A percentile compares a stretch with the other conserved stretches of the same genome.
Conservation (phyloP, 2,797 vertebrate species). For the Tragopan temminckii region DNA sequence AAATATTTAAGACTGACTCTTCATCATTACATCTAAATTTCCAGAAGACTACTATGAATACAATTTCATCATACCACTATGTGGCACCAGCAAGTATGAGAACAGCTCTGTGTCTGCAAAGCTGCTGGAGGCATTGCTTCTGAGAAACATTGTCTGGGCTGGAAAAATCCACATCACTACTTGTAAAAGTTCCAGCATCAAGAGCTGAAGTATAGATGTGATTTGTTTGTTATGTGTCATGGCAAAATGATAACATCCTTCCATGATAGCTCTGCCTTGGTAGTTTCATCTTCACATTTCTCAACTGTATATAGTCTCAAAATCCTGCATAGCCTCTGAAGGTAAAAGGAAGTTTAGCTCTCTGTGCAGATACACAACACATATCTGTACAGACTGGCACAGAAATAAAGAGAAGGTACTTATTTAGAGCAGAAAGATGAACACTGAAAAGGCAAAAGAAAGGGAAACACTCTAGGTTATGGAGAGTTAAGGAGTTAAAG, state of each 20-base stretch:
- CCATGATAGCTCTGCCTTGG: not conserved
- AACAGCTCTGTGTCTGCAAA: not conserved
- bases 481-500: not conserved
- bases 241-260: not conserved
- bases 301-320: not conserved
- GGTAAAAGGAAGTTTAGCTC: not conserved
- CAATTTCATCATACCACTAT: not conserved
- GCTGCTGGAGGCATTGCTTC: not conserved
- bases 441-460: not conserved
- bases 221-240: not conserved
- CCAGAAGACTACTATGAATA: not conserved
- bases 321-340: not conserved
- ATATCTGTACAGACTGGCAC: not conserved
- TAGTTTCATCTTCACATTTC: not conserved
- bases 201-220: rapidly evolving
- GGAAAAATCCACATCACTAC: not conserved
- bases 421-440: not conserved
- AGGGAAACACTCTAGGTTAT: not conserved
- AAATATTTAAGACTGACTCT: not conserved
- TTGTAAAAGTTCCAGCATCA: not conserved
- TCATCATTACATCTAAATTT: not conserved
- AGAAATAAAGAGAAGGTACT: not conserved
- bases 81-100: not conserved
- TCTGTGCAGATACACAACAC: not conserved
- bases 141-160: rapidly evolving